Percentiles rank a stretch among this genome's conserved stretches.
Evolutionary conservation across 2,113 vertebrate genomes (phyloP).

Genomic region (Sinocyclocheilus grahami): DNA sequence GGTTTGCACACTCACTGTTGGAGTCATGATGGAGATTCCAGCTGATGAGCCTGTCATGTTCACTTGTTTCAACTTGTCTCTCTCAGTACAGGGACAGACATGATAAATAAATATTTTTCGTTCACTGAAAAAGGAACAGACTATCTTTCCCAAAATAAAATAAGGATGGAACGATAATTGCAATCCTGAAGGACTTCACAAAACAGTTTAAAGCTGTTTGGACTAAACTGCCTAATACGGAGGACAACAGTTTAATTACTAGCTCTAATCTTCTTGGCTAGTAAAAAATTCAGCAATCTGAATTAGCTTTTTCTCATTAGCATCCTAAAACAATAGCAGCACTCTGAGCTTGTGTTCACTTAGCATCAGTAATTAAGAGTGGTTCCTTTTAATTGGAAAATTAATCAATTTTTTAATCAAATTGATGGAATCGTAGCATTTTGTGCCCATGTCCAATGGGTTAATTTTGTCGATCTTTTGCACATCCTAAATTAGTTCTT

Average conservation of each 20-base stretch:
- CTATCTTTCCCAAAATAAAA: neutral
- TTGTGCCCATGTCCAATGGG: neutral
- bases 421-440: neutral
- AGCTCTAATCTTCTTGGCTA: slow-evolving; percentile 27
- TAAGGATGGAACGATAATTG: neutral
- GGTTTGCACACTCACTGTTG: neutral
- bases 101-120: neutral
- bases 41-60: slow-evolving; percentile 45
- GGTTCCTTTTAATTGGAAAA: neutral
- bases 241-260: slow-evolving; percentile 35
- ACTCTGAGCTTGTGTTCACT: slow-evolving; percentile 16
- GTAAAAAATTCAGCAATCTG: slow-evolving; percentile 8
- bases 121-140: neutral
- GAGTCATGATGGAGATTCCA: slow-evolving; percentile 44
- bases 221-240: slow-evolving; percentile 17
- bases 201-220: slow-evolving; percentile 9
- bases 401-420: slow-evolving; percentile 1
- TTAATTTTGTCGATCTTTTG: slow-evolving; percentile 13
- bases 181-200: neutral
- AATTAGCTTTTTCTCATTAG: slow-evolving; percentile 25
- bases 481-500: neutral
- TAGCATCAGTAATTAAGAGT: slow-evolving; percentile 28
- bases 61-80: slow-evolving; percentile 30
- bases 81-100: neutral
- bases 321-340: slow-evolving; percentile 28